phyloP scores from a whole-genome alignment of 2,113 vertebrate genomes.

The Falcunculus frontatus region DNA sequence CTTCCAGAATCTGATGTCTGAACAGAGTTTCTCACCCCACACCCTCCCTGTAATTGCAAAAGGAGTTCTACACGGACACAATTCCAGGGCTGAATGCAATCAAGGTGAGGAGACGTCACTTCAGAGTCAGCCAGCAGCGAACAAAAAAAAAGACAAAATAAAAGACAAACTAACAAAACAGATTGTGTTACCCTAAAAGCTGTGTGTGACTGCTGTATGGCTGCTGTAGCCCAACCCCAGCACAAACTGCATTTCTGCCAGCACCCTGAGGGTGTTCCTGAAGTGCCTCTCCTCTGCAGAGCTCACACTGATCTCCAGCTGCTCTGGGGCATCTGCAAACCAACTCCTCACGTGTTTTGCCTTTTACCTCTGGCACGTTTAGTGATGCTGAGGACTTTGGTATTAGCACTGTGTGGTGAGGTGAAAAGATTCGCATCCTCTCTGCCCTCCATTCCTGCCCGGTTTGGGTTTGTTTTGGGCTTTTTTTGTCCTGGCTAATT shows the following conservation, averaged over 20 bases:
- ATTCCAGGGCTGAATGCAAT: neutral
- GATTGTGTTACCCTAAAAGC: too few species aligned
- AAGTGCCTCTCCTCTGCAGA: neutral
- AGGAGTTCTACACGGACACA: neutral
- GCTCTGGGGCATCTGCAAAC: neutral
- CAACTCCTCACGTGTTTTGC: neutral
- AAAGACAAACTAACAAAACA: too few species aligned
- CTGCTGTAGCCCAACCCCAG: neutral
- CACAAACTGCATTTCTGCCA: neutral
- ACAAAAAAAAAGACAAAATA: too few species aligned
- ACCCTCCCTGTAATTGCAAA: neutral
- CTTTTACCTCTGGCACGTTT: neutral
- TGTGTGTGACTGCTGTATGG: fast-evolving
- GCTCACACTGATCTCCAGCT: neutral
- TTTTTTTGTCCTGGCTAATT: conserved; percentile 45
- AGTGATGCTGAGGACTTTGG: neutral
- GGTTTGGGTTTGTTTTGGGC: neutral
- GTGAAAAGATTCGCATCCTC: neutral
- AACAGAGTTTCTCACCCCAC: neutral
- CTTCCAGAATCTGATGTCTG: neutral
- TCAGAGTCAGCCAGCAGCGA: neutral
- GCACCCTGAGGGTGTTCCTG: neutral
- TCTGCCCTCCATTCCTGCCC: neutral
- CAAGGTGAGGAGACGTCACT: neutral
- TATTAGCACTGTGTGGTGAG: neutral